Evolutionary conservation across 2,113 vertebrate species (phyloP).

Genomic region (Pimephales promelas): DNA sequence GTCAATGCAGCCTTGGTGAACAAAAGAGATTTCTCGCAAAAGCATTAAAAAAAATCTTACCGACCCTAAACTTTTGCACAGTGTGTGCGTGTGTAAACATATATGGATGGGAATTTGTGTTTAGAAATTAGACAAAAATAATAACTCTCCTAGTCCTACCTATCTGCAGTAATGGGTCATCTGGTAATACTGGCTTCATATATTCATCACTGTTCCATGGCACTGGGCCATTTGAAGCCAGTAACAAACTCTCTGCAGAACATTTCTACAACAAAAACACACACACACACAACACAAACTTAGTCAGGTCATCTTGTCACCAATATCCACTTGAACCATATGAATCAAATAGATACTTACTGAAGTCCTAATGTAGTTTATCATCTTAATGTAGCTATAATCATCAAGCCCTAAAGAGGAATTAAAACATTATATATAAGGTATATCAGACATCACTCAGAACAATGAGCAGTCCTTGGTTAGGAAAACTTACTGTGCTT

Average conservation of each 20-base stretch:
- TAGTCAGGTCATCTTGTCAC: not conserved
- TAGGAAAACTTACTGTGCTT: slow-evolving; percentile 78
- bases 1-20: too few relatives aligned
- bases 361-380: slow-evolving; percentile 89
- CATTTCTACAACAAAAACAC: slow-evolving; percentile 78
- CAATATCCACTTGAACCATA: not conserved
- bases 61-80: too few relatives aligned
- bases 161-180: slow-evolving; percentile 90
- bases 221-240: slow-evolving; percentile 68
- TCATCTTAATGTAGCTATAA: slow-evolving; percentile 93
- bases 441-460: not conserved
- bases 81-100: too few relatives aligned
- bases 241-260: slow-evolving; percentile 73
- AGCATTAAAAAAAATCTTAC: too few relatives aligned
- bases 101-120: not conserved
- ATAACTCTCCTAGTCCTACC: slow-evolving; percentile 80
- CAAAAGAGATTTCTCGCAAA: too few relatives aligned
- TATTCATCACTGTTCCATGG: slow-evolving; percentile 91
- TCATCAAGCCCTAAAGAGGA: slow-evolving; percentile 84
- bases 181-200: slow-evolving; percentile 84
- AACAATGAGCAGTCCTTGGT: not conserved
- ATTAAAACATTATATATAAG: not conserved
- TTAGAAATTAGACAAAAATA: not conserved
- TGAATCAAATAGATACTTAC: slow-evolving; percentile 72
- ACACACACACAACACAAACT: not conserved